Percentiles rank a stretch among this genome's conserved stretches.
These are phyloP conservation scores for Nephrocerus scutellatus DNA, from an alignment of 2,888 invertebrate genomes.

Conservation along the genomic window DNA sequence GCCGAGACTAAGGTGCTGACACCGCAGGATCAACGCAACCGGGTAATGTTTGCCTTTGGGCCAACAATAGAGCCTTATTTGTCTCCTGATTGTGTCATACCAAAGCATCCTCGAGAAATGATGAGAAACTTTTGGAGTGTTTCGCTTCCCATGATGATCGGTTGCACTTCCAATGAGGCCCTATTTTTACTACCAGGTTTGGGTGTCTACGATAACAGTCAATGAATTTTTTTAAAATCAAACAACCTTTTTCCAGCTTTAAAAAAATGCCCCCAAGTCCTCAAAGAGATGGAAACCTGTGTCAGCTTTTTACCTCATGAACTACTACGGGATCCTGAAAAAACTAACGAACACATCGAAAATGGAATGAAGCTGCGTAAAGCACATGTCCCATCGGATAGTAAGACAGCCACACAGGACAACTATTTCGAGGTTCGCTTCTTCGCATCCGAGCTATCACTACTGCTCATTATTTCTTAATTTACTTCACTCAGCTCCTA, in stretches of 20 bases:
- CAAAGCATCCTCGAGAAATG: slow-evolving; percentile 39
- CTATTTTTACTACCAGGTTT: slow-evolving; percentile 34
- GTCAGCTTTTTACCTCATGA: slow-evolving; percentile 34
- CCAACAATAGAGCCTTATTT: slow-evolving; percentile 41
- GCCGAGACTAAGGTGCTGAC: slow-evolving; percentile 35
- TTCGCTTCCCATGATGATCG: slow-evolving; percentile 42
- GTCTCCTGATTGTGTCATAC: slow-evolving; percentile 39
- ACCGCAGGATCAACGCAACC: slow-evolving; percentile 30
- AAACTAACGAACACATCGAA: slow-evolving; percentile 24
- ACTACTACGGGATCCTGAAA: slow-evolving; percentile 29
- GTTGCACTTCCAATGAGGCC: slow-evolving; percentile 43
- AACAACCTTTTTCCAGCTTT: slow-evolving; percentile 21
- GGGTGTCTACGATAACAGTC: background rate
- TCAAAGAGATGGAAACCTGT: slow-evolving; percentile 30
- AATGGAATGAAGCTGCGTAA: slow-evolving; percentile 33
- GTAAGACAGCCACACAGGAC: slow-evolving; percentile 31
- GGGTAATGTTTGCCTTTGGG: slow-evolving; percentile 36
- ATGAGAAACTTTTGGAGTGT: slow-evolving; percentile 43
- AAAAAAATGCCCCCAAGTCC: slow-evolving; percentile 23
- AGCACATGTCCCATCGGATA: slow-evolving; percentile 31
- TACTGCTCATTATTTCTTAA: background rate
- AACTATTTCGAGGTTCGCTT: slow-evolving; percentile 37
- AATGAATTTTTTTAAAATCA: background rate
- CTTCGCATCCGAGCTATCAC: background rate
- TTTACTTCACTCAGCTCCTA: slow-evolving; percentile 38